Base-by-base conservation (phyloP, 1,140 invertebrate species). In the Trichogramma pretiosum region DNA sequence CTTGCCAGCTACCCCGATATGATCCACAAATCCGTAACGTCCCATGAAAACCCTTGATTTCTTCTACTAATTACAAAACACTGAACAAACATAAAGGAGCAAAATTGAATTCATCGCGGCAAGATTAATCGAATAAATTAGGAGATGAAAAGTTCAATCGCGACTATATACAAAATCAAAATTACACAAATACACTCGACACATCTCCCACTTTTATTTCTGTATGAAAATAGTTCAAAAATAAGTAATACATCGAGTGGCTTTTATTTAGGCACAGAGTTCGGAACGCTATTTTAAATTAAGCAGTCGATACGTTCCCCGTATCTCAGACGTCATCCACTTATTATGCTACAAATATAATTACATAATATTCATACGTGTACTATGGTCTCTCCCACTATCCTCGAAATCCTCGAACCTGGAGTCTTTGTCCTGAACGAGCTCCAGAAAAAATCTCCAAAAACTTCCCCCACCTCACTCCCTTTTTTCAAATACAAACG, bases 321-420 rank as follows among this genome's bases (percentile, higher is more conserved):
- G 67, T 68, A 67, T 68, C 69, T 67, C 65, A 56, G 68, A 63
- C 42, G 64, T 70, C 67, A 67, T 68, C 63, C 64, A 68, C 68
- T 65, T 67, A 70, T 64, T 68, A 70, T 61, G 66, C 65, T 65
- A 72, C 68, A 68, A 70, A 64, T 70, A 70, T 70, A 70, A 61
- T 69, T 68, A 70, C 63, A 64, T 69, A 66, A 68, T 66, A 68
- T 68, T 63, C 62, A 68, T 69, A 72, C 70, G 69, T 70, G 66
- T 70, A 70, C 67, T 72, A 72, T 72, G 69, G 69, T 72, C 69
- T 72, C 69, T 72, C 69, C 69, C 69, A 72, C 69, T 70, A 56
- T 64, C 66, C 66, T n/a, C n/a, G n/a, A n/a, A n/a, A n/a, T n/a
- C n/a, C n/a, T n/a, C n/a, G n/a, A n/a, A n/a, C n/a, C n/a, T n/a